Conservation (phyloP, 2,797 vertebrate genomes). For the Bufotes viridis region DNA sequence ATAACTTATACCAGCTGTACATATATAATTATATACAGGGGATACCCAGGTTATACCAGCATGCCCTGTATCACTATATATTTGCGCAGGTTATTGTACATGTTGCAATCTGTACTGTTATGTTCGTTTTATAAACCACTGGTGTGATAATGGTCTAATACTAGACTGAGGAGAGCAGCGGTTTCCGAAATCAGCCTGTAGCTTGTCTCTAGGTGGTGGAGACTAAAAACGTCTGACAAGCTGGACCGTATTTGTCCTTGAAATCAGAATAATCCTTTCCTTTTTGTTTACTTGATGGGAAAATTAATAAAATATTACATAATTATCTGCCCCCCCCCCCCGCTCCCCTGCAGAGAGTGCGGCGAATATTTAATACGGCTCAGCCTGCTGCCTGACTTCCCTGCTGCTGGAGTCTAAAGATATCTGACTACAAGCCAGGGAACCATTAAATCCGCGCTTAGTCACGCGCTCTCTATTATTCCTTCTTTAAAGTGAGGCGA, state of each 20-base stretch:
- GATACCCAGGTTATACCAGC: background rate
- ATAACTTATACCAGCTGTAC: background rate
- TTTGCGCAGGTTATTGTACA: background rate
- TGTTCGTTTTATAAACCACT: slow-evolving; percentile 10
- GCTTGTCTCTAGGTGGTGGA: slow-evolving; percentile 12
- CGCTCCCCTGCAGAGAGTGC: slow-evolving; percentile 63
- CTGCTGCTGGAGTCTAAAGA: slow-evolving; percentile 15
- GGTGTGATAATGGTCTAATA: slow-evolving; percentile 4
- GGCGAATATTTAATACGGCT: slow-evolving; percentile 67
- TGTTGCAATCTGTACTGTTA: background rate
- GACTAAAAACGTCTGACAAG: slow-evolving; percentile 45
- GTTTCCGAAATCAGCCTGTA: slow-evolving; percentile 20
- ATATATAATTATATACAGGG: background rate
- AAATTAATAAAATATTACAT: slow-evolving; percentile 70
- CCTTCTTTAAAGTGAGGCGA: background rate
- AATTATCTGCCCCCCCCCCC: slow-evolving; percentile 71
- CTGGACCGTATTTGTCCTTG: slow-evolving; percentile 43
- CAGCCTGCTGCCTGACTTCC: slow-evolving; percentile 3
- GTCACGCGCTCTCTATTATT: background rate
- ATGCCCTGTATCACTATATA: background rate
- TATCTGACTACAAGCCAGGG: slow-evolving; percentile 3
- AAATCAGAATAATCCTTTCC: slow-evolving; percentile 61
- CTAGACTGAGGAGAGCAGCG: slow-evolving; percentile 23
- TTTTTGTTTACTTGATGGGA: slow-evolving; percentile 67
- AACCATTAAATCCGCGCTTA: slow-evolving; percentile 32